A percentile compares a stretch with the other conserved stretches of the same genome.
Conservation (phyloP, 2,113 vertebrate species). For the Tachycineta bicolor region DNA sequence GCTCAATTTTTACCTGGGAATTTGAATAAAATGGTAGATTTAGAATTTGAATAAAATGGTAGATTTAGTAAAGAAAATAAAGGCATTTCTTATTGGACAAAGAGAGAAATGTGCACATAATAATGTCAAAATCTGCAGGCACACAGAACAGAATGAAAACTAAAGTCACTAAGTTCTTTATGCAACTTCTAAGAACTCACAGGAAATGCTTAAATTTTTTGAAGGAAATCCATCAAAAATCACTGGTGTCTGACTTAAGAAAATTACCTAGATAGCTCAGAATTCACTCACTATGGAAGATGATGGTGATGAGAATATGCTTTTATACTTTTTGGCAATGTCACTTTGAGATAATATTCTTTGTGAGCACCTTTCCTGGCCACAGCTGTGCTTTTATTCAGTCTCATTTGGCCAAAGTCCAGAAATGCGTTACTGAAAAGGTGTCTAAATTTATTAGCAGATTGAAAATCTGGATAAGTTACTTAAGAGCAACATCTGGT, state of each 20-base stretch:
- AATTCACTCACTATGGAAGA: background rate
- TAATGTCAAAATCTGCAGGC: background rate
- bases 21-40: background rate
- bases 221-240: background rate
- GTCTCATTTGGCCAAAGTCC: background rate
- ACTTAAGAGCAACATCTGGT: background rate
- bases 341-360: background rate
- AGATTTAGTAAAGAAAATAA: background rate
- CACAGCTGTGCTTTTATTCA: background rate
- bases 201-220: background rate
- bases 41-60: background rate
- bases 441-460: background rate
- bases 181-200: background rate
- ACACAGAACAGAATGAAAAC: background rate
- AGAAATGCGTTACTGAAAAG: background rate
- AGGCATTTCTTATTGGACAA: background rate
- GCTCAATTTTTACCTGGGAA: background rate
- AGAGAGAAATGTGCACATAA: background rate
- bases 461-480: background rate
- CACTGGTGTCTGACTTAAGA: background rate
- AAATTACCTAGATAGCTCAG: background rate
- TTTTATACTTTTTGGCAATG: background rate
- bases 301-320: background rate
- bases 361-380: background rate
- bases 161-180: background rate